Percentiles rank a stretch among this genome's conserved stretches.
Conservation (phyloP, 2,113 vertebrate species). For the Hemicordylus capensis region DNA sequence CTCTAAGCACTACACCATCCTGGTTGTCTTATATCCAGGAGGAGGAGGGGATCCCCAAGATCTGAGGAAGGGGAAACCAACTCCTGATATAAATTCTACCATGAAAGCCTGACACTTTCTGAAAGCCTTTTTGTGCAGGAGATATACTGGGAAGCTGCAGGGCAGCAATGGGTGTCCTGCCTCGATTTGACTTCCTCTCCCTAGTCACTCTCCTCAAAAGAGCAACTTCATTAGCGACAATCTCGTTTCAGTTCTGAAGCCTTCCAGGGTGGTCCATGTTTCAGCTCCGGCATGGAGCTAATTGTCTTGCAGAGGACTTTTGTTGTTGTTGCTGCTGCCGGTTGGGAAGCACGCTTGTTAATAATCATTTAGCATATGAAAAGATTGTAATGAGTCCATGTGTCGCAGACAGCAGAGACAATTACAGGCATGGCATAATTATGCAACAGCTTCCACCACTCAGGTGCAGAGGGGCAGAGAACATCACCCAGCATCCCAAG, state of each 20-base stretch:
- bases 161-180: neutral
- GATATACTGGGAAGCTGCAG: too few relatives aligned
- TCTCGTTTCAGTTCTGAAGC: slow-evolving; percentile 48
- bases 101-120: neutral
- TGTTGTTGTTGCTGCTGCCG: slow-evolving; percentile 44
- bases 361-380: slow-evolving; percentile 74
- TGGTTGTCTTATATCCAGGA: neutral
- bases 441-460: slow-evolving; percentile 47
- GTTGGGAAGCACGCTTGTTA: slow-evolving; percentile 66
- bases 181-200: neutral
- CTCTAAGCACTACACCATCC: neutral
- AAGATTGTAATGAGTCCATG: slow-evolving; percentile 70
- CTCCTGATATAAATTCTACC: neutral
- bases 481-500: fast-evolving
- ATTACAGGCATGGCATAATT: slow-evolving; percentile 69
- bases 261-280: slow-evolving; percentile 34
- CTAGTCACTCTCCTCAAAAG: slow-evolving; percentile 57
- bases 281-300: slow-evolving; percentile 58
- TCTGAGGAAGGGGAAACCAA: neutral
- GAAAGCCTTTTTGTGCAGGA: neutral
- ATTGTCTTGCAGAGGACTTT: slow-evolving; percentile 64
- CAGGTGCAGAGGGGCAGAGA: slow-evolving; percentile 25
- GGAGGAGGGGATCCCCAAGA: neutral
- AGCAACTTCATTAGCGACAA: slow-evolving; percentile 20
- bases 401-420: slow-evolving; percentile 62